phyloP scores from a whole-genome alignment of 2,888 invertebrate species.

The Cinara cedri region DNA sequence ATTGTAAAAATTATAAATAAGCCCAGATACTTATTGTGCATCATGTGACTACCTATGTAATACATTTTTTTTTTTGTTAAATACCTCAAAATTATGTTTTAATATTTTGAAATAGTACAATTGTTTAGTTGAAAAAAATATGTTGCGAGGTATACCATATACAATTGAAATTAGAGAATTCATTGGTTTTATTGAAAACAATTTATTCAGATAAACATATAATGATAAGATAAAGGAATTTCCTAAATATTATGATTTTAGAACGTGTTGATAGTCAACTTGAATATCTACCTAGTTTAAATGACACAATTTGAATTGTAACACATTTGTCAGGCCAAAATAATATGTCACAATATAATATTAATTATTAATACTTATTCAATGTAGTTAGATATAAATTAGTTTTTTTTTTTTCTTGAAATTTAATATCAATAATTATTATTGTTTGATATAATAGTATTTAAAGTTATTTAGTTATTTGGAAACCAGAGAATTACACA shows the following conservation, averaged over 20 bases:
- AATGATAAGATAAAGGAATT: not conserved
- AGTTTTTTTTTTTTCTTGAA: not conserved
- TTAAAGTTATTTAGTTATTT: not conserved
- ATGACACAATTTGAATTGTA: not conserved
- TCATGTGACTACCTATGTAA: too few species aligned
- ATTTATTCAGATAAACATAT: not conserved
- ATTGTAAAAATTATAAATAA: too few species aligned
- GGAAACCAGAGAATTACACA: not conserved
- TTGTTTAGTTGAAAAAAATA: too few species aligned
- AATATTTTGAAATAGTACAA: too few species aligned
- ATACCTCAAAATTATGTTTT: too few species aligned
- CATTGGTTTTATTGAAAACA: not conserved
- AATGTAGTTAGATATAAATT: not conserved
- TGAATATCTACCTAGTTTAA: not conserved
- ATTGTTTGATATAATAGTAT: not conserved
- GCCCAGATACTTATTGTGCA: too few species aligned
- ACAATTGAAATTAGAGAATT: too few species aligned
- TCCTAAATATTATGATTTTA: slow-evolving; percentile 9
- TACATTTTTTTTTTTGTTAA: too few species aligned
- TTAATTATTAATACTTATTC: not conserved
- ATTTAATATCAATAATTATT: not conserved
- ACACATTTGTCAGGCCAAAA: not conserved
- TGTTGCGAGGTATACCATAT: too few species aligned
- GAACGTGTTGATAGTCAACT: slow-evolving; percentile 10
- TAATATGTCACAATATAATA: not conserved